Conservation (phyloP, 2,888 invertebrate genomes). For the Hyles lineata region DNA sequence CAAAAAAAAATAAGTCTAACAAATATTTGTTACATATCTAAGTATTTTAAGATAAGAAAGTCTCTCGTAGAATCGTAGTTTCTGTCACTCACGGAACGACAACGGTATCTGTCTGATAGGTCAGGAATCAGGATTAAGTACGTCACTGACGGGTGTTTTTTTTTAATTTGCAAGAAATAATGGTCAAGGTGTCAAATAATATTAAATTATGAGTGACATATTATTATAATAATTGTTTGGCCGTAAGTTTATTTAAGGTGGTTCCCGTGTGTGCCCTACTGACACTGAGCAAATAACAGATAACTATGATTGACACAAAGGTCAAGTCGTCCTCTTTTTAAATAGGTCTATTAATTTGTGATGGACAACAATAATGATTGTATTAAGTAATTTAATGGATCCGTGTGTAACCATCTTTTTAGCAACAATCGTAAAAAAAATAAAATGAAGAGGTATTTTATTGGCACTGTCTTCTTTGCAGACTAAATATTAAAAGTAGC, state of each 20-base stretch:
- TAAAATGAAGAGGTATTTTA: not conserved
- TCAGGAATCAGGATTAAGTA: too few relatives aligned
- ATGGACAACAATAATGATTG: slow-evolving; percentile 11
- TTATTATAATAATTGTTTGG: not conserved
- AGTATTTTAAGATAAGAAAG: too few relatives aligned
- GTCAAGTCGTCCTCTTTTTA: slow-evolving; percentile 48
- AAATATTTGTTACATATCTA: too few relatives aligned
- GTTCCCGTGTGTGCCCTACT: slow-evolving; percentile 15
- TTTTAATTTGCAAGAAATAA: not conserved
- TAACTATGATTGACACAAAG: slow-evolving; percentile 41
- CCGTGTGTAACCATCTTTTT: not conserved
- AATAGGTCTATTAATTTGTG: slow-evolving; percentile 34
- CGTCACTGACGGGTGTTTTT: not conserved
- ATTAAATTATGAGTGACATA: too few relatives aligned
- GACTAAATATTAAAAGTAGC: slow-evolving; percentile 5
- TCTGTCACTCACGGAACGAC: too few relatives aligned
- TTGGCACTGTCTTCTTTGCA: not conserved
- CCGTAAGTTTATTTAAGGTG: not conserved
- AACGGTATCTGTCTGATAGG: too few relatives aligned
- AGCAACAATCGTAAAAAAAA: not conserved
- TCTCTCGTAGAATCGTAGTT: too few relatives aligned
- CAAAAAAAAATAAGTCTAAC: too few relatives aligned
- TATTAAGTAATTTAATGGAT: not conserved
- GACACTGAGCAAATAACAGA: slow-evolving; percentile 24
- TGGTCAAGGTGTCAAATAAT: not conserved